Conservation (phyloP, 2,113 vertebrate species). For the Neodontobutis hainanensis region DNA sequence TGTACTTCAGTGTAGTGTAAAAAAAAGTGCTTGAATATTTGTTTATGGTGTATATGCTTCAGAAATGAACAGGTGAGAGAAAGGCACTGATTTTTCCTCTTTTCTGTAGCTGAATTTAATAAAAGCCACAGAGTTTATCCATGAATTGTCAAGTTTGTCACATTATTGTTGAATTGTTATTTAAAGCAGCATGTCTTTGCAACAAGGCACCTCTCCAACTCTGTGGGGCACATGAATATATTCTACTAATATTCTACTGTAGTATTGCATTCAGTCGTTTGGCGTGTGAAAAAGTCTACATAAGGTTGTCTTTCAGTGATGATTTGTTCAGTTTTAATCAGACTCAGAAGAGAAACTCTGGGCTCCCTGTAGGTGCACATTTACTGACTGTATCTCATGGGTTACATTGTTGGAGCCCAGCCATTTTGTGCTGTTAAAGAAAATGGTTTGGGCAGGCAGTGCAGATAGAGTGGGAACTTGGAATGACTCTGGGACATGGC, state of each 20-base stretch:
- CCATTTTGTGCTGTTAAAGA: conserved; percentile 43
- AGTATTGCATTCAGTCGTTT: neutral
- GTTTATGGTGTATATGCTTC: too few species aligned
- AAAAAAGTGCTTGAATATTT: too few species aligned
- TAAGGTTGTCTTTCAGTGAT: too few species aligned
- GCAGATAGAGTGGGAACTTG: conserved; percentile 47
- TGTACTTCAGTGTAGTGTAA: too few species aligned
- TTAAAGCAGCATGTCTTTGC: conserved; percentile 8
- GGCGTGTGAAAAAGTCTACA: neutral
- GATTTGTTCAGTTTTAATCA: too few species aligned
- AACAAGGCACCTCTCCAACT: too few species aligned
- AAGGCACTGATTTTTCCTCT: too few species aligned
- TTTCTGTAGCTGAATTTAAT: too few species aligned
- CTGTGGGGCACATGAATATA: too few species aligned
- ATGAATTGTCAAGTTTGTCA: conserved; percentile 27
- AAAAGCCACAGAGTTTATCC: neutral
- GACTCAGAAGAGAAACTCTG: too few species aligned
- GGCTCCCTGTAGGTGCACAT: conserved; percentile 21
- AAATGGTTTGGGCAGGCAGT: conserved; percentile 52
- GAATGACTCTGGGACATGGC: conserved; percentile 15
- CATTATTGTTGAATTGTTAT: conserved; percentile 36
- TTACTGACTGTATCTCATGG: conserved; percentile 44
- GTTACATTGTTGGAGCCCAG: conserved; percentile 36
- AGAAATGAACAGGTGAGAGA: too few species aligned
- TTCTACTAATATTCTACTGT: neutral